phyloP scores from a whole-genome alignment of 2,888 invertebrate species.

The Ectemnius lituratus region DNA sequence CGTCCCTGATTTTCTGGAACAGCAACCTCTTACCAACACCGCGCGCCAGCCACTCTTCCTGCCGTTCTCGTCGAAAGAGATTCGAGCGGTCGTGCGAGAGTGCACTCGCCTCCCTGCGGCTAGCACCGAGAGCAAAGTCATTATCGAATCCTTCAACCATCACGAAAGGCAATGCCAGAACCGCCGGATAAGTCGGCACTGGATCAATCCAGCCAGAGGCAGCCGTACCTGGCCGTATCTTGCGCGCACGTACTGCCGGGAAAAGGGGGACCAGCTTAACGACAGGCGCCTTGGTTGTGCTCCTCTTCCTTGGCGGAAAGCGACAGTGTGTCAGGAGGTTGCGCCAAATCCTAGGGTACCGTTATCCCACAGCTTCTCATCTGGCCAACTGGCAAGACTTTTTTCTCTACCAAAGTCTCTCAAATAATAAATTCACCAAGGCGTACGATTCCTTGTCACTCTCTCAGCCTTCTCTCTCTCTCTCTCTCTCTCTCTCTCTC shows the following conservation, averaged over 20 bases:
- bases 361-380: not conserved
- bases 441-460: not conserved
- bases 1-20: not conserved
- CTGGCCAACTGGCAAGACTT: not conserved
- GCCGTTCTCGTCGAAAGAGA: not conserved
- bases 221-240: not conserved
- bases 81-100: slow-evolving; percentile 2
- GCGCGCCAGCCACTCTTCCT: not conserved
- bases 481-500: not conserved
- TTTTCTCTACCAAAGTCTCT: not conserved
- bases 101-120: not conserved
- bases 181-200: not conserved
- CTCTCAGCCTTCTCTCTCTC: not conserved
- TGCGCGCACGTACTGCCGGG: not conserved
- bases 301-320: slow-evolving; percentile 1
- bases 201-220: not conserved
- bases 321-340: slow-evolving; percentile 6
- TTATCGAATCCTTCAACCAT: slow-evolving; percentile 1
- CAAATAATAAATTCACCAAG: not conserved
- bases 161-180: not conserved
- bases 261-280: slow-evolving; percentile 2
- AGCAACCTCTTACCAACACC: not conserved
- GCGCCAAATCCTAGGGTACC: not conserved
- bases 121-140: not conserved
- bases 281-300: not conserved